Evolutionary conservation across 2,113 vertebrate genomes (phyloP).

Genomic region (Leucosticte australis): DNA sequence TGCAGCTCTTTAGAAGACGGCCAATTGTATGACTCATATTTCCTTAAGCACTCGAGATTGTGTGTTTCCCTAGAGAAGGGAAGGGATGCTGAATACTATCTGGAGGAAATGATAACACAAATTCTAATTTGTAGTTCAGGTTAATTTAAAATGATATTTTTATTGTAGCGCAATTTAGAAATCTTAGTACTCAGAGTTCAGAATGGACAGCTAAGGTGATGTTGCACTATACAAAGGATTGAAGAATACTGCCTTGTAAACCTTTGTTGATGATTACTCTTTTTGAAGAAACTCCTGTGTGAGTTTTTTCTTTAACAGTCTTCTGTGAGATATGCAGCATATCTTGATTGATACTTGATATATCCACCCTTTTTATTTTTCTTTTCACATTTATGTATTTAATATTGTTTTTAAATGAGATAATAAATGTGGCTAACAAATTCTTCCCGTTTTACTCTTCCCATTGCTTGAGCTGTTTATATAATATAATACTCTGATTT

Average conservation of each 20-base stretch:
- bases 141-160: conserved; percentile 41
- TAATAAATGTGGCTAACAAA: background rate
- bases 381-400: background rate
- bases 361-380: background rate
- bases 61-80: conserved; percentile 34
- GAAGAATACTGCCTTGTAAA: background rate
- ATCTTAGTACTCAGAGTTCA: background rate
- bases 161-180: background rate
- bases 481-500: background rate
- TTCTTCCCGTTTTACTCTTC: background rate
- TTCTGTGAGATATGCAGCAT: background rate
- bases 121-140: background rate
- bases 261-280: background rate
- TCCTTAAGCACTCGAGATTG: conserved; percentile 55
- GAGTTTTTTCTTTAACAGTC: background rate
- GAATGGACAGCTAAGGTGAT: background rate
- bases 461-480: background rate
- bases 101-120: conserved; percentile 3
- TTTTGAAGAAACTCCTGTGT: background rate
- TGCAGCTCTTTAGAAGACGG: conserved; percentile 40
- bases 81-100: background rate
- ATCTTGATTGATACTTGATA: background rate
- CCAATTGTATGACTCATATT: conserved; percentile 63
- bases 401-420: background rate
- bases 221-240: background rate